Percentiles rank a stretch among this genome's conserved stretches.
phyloP scores from a whole-genome alignment of 2,888 invertebrate genomes.

The Cryptocephalus moraei region DNA sequence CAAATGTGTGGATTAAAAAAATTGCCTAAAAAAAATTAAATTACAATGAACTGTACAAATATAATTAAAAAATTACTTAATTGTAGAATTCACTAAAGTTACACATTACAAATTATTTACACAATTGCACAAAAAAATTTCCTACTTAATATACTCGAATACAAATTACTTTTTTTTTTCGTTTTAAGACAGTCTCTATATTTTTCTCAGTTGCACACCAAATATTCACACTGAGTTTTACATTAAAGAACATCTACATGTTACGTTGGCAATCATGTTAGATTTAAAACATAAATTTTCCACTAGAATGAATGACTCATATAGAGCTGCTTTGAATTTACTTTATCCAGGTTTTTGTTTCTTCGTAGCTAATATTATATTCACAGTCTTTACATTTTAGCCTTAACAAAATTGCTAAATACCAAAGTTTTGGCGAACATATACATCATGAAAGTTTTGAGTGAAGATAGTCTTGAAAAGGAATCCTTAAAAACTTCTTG shows the following conservation, averaged over 20 bases:
- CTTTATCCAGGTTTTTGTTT: neutral
- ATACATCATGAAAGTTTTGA: neutral
- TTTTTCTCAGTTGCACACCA: conserved; percentile 31
- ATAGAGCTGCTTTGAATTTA: neutral
- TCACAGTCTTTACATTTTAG: conserved; percentile 24
- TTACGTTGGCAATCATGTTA: conserved; percentile 21
- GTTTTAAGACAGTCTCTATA: conserved; percentile 27
- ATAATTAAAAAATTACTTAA: neutral
- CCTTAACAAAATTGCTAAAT: conserved; percentile 9
- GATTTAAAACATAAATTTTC: neutral
- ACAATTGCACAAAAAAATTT: conserved; percentile 16
- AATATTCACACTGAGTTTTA: conserved; percentile 23
- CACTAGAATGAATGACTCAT: conserved; percentile 1
- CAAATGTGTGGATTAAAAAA: neutral
- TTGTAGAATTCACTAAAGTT: conserved; percentile 13
- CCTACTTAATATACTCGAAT: conserved; percentile 21
- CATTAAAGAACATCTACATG: conserved; percentile 22
- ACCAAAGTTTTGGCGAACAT: conserved; percentile 9
- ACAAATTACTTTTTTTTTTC: conserved; percentile 9
- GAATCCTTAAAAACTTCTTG: too few species aligned
- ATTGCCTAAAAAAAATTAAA: conserved; percentile 5
- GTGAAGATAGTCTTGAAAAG: too few species aligned
- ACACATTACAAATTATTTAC: conserved; percentile 17
- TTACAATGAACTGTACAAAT: neutral
- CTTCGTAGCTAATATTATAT: conserved; percentile 7